Evolutionary conservation across 2,797 vertebrate genomes (phyloP), one percentile per base, ranked within the genome.

Genomic region (Poecilia picta): DNA sequence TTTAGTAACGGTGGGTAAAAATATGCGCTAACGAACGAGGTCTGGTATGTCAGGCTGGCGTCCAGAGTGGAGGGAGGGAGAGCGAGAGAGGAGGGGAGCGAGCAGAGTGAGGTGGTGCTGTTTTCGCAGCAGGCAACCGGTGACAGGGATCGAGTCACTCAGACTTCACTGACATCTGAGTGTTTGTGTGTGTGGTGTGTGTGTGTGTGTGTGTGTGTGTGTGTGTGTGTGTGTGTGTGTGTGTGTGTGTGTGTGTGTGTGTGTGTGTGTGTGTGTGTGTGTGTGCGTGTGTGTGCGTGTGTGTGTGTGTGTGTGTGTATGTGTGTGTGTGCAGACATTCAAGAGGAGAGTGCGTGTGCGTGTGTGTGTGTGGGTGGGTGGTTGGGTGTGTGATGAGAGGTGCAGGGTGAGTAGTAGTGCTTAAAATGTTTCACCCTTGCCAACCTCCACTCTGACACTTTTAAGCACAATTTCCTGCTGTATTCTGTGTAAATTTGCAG

Each of bases 1-100:
- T 98, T 98, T 98, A 98, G 97, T 97, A 97, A 97, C 97, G 95
- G 84, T 94, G 95, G 94, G 94, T 97, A 97, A 97, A 98, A 97
- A 97, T 97, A 96, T 95, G 95, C 91, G 82, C 95, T 94, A 96
- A 96, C 94, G 89, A 95, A 97, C 90, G 95, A 97, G 97, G 96
- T 96, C 97, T 96, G 97, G 96, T 96, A 97, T 96, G 95, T 96
- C 91, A 97, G 97, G 97, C 96, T 90, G 91, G 90, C 89, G 88
- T 97, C 97, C 97, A 97, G 96, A 91, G 91, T 90, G 87, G 90
- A 87, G 85, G 83, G 89, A 85, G 88, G 31, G 89, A 74, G 81
- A 79, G 74, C 47, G 76, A 49, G 57, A 70, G 28, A 43, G 59
- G 49, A 71, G 28, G 33, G 72, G 18, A 39, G 74, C 5, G 53